A percentile compares a stretch with the other conserved stretches of the same genome.
Conservation (phyloP, 2,888 invertebrate species). For the Scelioninae gen. 1 region DNA sequence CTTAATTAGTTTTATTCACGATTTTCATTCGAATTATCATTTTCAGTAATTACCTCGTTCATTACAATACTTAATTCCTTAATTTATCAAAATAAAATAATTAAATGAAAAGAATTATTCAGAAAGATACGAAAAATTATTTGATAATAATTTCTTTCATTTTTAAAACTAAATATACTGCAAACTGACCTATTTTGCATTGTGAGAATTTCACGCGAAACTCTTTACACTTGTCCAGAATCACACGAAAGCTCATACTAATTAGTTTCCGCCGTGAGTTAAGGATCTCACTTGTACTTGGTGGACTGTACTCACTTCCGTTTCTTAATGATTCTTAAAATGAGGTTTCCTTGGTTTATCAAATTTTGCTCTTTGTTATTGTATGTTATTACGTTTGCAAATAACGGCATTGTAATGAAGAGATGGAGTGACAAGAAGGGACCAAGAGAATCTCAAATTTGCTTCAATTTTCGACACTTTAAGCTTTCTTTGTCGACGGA, state of each 20-base stretch:
- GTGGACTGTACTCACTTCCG: slow-evolving; percentile 45
- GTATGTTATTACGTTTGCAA: slow-evolving; percentile 24
- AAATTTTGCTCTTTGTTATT: slow-evolving; percentile 40
- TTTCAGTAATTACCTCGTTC: too few relatives aligned
- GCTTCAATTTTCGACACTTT: slow-evolving; percentile 17
- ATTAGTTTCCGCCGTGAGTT: slow-evolving; percentile 66
- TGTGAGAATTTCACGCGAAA: slow-evolving; percentile 62
- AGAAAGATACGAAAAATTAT: not conserved
- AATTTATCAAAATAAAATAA: too few relatives aligned
- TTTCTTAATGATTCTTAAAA: slow-evolving; percentile 64
- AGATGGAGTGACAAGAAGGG: slow-evolving; percentile 5
- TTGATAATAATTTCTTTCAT: too few relatives aligned
- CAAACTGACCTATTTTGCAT: slow-evolving; percentile 66
- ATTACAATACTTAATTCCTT: too few relatives aligned
- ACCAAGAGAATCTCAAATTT: slow-evolving; percentile 15
- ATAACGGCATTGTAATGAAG: slow-evolving; percentile 1
- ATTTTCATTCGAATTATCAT: too few relatives aligned
- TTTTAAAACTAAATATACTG: slow-evolving; percentile 48
- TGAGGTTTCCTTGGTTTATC: slow-evolving; percentile 51
- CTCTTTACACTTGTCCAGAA: slow-evolving; percentile 68
- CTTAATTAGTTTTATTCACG: too few relatives aligned
- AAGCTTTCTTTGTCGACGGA: not conserved
- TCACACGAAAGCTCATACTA: slow-evolving; percentile 66
- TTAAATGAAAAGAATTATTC: too few relatives aligned
- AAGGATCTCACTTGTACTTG: slow-evolving; percentile 57